Conservation (phyloP, 1,140 invertebrate species). For the Dufourea novaeangliae region DNA sequence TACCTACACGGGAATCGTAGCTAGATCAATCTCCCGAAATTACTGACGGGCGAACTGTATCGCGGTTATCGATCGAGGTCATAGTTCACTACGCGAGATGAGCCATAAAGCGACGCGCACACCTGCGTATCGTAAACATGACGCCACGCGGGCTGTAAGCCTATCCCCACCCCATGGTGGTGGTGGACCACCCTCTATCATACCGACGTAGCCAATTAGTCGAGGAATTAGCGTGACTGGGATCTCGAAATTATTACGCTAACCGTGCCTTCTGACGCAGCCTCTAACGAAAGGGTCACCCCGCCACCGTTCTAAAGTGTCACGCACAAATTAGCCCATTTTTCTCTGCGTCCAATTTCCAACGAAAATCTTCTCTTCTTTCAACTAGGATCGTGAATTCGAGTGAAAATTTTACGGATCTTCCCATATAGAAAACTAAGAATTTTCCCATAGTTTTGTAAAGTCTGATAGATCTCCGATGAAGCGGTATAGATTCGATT, state of each 20-base stretch:
- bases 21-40: slow-evolving; percentile 6
- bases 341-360: too few species aligned
- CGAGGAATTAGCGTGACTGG: slow-evolving; percentile 65
- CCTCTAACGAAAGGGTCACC: slow-evolving; percentile 9
- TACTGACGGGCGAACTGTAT: not conserved
- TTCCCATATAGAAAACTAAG: not conserved
- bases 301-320: slow-evolving; percentile 31
- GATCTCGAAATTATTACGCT: slow-evolving; percentile 37
- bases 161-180: too few species aligned
- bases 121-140: slow-evolving; percentile 67
- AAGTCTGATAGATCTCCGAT: too few species aligned
- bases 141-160: slow-evolving; percentile 9
- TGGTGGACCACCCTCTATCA: not conserved
- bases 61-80: slow-evolving; percentile 41
- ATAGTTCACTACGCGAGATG: slow-evolving; percentile 38
- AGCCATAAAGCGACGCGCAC: slow-evolving; percentile 59
- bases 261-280: slow-evolving; percentile 7
- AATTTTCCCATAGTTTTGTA: too few species aligned
- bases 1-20: not conserved
- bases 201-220: slow-evolving; percentile 60
- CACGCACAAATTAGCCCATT: not conserved
- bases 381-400: not conserved
- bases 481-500: too few species aligned
- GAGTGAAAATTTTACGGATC: not conserved
- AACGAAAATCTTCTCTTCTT: not conserved